Evolutionary conservation across 2,113 vertebrate genomes (phyloP).

Genomic region (Dunckerocampus dactyliophorus): DNA sequence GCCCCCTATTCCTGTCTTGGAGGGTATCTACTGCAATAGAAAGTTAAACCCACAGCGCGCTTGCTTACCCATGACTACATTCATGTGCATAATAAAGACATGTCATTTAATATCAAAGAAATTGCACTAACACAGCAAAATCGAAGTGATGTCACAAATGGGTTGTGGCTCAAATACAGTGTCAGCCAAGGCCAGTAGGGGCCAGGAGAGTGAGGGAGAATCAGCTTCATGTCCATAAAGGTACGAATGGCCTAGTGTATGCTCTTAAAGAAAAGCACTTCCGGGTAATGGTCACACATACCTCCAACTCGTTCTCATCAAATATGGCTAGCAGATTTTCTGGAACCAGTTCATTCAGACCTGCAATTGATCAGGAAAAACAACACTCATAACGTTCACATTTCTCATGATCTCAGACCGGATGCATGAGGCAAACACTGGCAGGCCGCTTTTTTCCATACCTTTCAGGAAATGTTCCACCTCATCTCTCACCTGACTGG

Average conservation of each 20-base stretch:
- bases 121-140: too few species aligned
- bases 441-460: conserved; percentile 52
- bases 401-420: conserved; percentile 22
- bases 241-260: too few species aligned
- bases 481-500: conserved; percentile 94
- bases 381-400: conserved; percentile 12
- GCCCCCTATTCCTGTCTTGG: too few species aligned
- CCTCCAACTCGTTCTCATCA: conserved; percentile 98
- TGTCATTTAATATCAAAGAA: too few species aligned
- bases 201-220: too few species aligned
- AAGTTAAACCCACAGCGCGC: too few species aligned
- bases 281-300: conserved; percentile 50
- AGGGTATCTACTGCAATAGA: too few species aligned
- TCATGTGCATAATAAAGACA: too few species aligned
- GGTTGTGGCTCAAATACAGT: too few species aligned
- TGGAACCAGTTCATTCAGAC: conserved; percentile 94
- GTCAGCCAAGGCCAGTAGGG: not conserved
- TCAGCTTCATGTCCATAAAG: too few species aligned
- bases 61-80: too few species aligned
- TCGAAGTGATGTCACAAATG: too few species aligned
- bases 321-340: conserved; percentile 98
- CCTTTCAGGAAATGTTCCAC: conserved; percentile 98
- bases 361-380: conserved; percentile 68
- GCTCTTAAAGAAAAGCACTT: not conserved
- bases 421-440: not conserved